Base-by-base conservation (phyloP, 2,888 invertebrate species). In the Campoplex capitator region DNA sequence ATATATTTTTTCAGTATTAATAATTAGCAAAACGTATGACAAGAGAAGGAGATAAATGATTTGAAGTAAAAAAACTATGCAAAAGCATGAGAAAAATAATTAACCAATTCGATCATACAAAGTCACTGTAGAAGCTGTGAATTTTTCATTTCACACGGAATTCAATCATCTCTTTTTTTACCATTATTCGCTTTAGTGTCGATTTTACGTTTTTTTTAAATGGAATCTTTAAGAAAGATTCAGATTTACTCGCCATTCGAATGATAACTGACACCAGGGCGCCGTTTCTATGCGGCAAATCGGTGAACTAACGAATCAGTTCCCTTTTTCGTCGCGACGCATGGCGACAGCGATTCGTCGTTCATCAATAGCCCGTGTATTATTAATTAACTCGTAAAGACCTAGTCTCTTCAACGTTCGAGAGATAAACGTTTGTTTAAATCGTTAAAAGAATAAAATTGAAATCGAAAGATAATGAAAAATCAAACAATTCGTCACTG, bases 1-100 rank as follows among this genome's bases (percentile, higher is more conserved):
- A 91, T 91, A 90, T 91, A 91, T 92, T 91, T 92, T 90, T 91
- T 89, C 91, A 91, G 91, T 91, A 91, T 92, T 91, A 92, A 87
- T 84, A 75, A 78, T 82, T 82, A 87, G 82, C 80, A 78, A 77
- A 74, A 45, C 78, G 62, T 78, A 77, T 71, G 76, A 86, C 75
- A 74, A 65, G 56, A 9, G 9, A 3, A 42, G 23, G 45, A 38
- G 54, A 45, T 1, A 35, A 11, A 32, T 28, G 42, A n/a, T 56
- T 67, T 32, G 45, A 56, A 70, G 45, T 9, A 73, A 45, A 71
- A 58, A 68, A 67, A 65, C 28, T 6, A 6, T 6, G 11, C 42
- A 42, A 38, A 51, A 9, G 38, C 45, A 32, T 74, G 38, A 9
- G 65, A n/a, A 45, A 56, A n/a, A 58, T 38, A 56, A 23, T 9